Percentiles rank a stretch among this genome's conserved stretches.
These are phyloP conservation scores for Ennomos fuscantarius DNA, from an alignment of 2,888 invertebrate genomes.

Conservation along the genomic window DNA sequence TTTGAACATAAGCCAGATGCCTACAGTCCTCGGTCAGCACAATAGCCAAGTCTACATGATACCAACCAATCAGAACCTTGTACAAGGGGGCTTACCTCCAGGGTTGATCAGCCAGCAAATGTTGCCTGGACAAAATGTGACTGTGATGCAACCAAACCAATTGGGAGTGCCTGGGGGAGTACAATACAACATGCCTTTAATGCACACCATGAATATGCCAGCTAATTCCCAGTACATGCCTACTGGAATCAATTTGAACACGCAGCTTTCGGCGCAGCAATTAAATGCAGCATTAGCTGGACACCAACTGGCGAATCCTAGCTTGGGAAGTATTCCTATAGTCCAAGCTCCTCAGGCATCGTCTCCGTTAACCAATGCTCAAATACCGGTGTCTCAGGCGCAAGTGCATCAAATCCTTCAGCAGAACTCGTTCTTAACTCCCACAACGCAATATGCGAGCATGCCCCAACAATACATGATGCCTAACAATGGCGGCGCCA, in stretches of 20 bases:
- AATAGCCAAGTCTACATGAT: slow-evolving; percentile 81
- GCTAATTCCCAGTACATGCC: slow-evolving; percentile 74
- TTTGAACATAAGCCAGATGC: slow-evolving; percentile 73
- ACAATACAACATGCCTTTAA: slow-evolving; percentile 75
- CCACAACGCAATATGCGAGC: slow-evolving; percentile 69
- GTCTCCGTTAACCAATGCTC: slow-evolving; percentile 61
- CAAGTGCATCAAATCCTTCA: slow-evolving; percentile 70
- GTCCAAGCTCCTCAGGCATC: slow-evolving; percentile 70
- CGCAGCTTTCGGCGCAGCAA: slow-evolving; percentile 76
- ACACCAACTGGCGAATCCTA: slow-evolving; percentile 67
- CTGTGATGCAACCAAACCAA: slow-evolving; percentile 79
- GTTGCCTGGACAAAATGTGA: slow-evolving; percentile 73
- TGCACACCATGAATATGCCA: slow-evolving; percentile 74
- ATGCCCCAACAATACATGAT: slow-evolving; percentile 76
- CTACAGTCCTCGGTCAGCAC: slow-evolving; percentile 69
- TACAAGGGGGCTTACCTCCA: slow-evolving; percentile 65
- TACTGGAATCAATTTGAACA: slow-evolving; percentile 71
- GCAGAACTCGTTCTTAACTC: slow-evolving; percentile 68
- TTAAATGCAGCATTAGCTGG: slow-evolving; percentile 74
- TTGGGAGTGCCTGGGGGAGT: slow-evolving; percentile 72
- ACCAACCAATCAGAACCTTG: slow-evolving; percentile 72
- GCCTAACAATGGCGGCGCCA: slow-evolving; percentile 62
- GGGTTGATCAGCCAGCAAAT: slow-evolving; percentile 72
- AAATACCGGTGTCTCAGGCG: slow-evolving; percentile 64
- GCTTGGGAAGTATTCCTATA: slow-evolving; percentile 71